A percentile compares a stretch with the other conserved stretches of the same genome.
Evolutionary conservation across 1,140 invertebrate species (phyloP).

Genomic region (Listronotus oregonensis): DNA sequence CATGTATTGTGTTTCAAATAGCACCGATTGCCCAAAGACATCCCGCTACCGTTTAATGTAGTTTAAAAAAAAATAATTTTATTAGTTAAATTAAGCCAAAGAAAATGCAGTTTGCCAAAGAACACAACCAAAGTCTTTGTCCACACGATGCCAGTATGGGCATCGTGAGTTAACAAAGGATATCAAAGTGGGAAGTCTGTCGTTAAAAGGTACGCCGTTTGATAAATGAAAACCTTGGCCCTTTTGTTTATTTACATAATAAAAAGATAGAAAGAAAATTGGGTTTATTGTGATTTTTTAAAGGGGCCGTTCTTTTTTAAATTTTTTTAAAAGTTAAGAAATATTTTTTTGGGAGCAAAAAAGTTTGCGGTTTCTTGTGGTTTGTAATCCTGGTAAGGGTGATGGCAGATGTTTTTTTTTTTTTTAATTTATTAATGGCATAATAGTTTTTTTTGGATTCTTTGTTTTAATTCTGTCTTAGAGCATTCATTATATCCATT

Average conservation of each 20-base stretch:
- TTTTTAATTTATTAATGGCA: no score
- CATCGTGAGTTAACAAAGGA: conserved; percentile 21
- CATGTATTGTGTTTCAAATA: neutral
- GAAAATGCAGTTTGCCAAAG: conserved; percentile 28
- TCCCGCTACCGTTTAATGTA: neutral
- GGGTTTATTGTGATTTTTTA: no score
- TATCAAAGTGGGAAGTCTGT: neutral
- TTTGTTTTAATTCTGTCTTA: no score
- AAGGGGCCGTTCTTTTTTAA: no score
- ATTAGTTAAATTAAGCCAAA: conserved; percentile 33
- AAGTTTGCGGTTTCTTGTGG: no score
- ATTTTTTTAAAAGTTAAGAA: no score
- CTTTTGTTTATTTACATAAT: conserved; percentile 32
- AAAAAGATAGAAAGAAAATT: neutral
- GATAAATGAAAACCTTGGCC: conserved; percentile 24
- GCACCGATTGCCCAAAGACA: neutral
- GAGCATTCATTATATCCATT: no score
- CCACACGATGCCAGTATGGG: neutral
- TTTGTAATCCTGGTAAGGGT: no score
- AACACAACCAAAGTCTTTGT: conserved; percentile 16
- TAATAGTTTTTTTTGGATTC: no score
- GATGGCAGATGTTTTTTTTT: no score
- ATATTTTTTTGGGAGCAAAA: no score
- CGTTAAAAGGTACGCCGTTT: conserved; percentile 12
- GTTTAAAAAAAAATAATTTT: conserved; percentile 24